Evolutionary conservation across 1,140 invertebrate species (phyloP).

Genomic region (Grapholita molesta): DNA sequence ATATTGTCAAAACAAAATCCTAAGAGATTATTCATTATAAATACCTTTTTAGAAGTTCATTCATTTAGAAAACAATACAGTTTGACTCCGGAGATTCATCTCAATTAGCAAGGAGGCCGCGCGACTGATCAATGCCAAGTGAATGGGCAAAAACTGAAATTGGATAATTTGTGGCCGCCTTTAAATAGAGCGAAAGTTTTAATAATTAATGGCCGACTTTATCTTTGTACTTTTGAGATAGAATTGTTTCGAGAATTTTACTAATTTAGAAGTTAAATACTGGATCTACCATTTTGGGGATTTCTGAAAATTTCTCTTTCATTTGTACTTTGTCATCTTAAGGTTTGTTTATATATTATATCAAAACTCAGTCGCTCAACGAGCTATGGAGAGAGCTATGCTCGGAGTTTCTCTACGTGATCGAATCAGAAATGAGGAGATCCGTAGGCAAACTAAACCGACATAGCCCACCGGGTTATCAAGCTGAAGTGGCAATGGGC

Average conservation of each 20-base stretch:
- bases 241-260: background rate
- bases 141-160: constrained; percentile 6
- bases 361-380: too few relatives aligned
- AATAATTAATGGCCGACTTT: background rate
- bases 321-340: background rate
- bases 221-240: background rate
- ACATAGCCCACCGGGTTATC: too few relatives aligned
- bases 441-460: too few relatives aligned
- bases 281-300: background rate
- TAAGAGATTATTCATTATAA: background rate
- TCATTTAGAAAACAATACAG: constrained; percentile 10
- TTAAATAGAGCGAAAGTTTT: constrained; percentile 1
- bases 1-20: too few relatives aligned
- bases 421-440: too few relatives aligned
- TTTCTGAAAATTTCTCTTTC: background rate
- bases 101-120: background rate
- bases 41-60: background rate
- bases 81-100: background rate
- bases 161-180: background rate
- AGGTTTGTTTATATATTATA: too few relatives aligned
- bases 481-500: too few relatives aligned
- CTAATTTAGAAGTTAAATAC: background rate
- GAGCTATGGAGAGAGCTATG: too few relatives aligned
- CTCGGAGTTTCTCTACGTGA: too few relatives aligned
- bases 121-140: constrained; percentile 5